A percentile compares a stretch with the other conserved stretches of the same genome.
Evolutionary conservation across 2,888 invertebrate genomes (phyloP).

Genomic region (Aplocera efformata): DNA sequence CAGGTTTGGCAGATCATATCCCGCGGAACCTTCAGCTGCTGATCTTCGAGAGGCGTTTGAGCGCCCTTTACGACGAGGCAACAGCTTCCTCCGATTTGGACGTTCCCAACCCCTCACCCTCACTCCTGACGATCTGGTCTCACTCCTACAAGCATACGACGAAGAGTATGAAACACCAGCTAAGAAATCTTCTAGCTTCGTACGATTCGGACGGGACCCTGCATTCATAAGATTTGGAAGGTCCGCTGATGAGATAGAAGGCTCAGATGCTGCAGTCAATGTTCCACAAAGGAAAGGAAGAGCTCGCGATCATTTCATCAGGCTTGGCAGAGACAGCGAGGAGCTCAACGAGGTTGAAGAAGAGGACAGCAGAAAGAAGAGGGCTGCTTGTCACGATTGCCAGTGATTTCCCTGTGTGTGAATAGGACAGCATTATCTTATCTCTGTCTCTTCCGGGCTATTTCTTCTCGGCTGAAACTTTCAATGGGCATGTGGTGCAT

Average conservation of each 20-base stretch:
- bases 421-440: neutral
- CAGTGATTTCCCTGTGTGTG: slow-evolving; percentile 35
- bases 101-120: slow-evolving; percentile 60
- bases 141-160: slow-evolving; percentile 59
- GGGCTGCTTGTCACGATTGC: slow-evolving; percentile 56
- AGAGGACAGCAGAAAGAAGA: slow-evolving; percentile 59
- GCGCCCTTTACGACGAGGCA: slow-evolving; percentile 53
- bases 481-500: slow-evolving; percentile 45
- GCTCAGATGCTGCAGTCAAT: slow-evolving; percentile 44
- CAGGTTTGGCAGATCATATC: slow-evolving; percentile 71
- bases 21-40: slow-evolving; percentile 62
- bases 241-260: slow-evolving; percentile 53
- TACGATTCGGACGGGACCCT: slow-evolving; percentile 65
- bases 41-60: slow-evolving; percentile 61
- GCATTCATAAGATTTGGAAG: slow-evolving; percentile 76
- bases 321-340: slow-evolving; percentile 67
- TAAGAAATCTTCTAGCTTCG: slow-evolving; percentile 60
- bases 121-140: slow-evolving; percentile 60
- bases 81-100: slow-evolving; percentile 69
- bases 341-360: slow-evolving; percentile 56
- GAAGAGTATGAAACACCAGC: slow-evolving; percentile 57
- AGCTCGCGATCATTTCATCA: slow-evolving; percentile 67
- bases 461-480: slow-evolving; percentile 33
- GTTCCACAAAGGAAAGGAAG: slow-evolving; percentile 65
- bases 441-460: slow-evolving; percentile 18